Percentiles rank a stretch among this genome's conserved stretches.
Evolutionary conservation across 2,113 vertebrate genomes (phyloP).

Genomic region (Dipodomys spectabilis): DNA sequence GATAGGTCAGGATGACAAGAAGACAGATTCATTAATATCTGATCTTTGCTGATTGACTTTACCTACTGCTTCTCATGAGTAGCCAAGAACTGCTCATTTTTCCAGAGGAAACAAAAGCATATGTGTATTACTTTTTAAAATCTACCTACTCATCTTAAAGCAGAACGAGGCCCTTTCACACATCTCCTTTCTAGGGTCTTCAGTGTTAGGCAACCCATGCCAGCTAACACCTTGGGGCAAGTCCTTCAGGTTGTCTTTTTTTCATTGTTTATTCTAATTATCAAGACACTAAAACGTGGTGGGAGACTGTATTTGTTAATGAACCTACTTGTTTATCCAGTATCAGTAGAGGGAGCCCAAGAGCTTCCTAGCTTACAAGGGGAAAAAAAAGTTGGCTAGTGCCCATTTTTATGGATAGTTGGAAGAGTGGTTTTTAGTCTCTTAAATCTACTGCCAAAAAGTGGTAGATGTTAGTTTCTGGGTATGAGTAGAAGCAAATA

Average conservation of each 20-base stretch:
- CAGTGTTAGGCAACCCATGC: not conserved
- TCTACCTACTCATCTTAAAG: not conserved
- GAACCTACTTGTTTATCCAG: not conserved
- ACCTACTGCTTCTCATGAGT: not conserved
- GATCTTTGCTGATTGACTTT: not conserved
- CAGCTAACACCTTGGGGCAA: not conserved
- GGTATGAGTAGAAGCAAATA: slow-evolving; percentile 61
- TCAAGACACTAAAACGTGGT: slow-evolving; percentile 21
- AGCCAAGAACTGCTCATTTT: not conserved
- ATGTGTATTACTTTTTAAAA: not conserved
- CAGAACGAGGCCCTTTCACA: not conserved
- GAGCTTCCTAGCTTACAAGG: slow-evolving; percentile 49
- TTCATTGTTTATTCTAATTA: slow-evolving; percentile 35
- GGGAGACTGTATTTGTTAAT: not conserved
- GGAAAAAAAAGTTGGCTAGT: slow-evolving; percentile 28
- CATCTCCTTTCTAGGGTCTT: not conserved
- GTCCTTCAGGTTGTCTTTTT: not conserved
- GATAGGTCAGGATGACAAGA: not conserved
- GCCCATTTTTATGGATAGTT: slow-evolving; percentile 4
- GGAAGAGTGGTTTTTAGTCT: slow-evolving; percentile 46
- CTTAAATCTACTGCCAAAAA: slow-evolving; percentile 58
- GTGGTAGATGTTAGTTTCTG: slow-evolving; percentile 44
- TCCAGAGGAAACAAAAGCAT: not conserved
- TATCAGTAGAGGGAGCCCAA: slow-evolving; percentile 74
- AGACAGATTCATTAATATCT: not conserved